Base-by-base conservation (phyloP, 1,140 invertebrate species). In the Apolygus lucorum region DNA sequence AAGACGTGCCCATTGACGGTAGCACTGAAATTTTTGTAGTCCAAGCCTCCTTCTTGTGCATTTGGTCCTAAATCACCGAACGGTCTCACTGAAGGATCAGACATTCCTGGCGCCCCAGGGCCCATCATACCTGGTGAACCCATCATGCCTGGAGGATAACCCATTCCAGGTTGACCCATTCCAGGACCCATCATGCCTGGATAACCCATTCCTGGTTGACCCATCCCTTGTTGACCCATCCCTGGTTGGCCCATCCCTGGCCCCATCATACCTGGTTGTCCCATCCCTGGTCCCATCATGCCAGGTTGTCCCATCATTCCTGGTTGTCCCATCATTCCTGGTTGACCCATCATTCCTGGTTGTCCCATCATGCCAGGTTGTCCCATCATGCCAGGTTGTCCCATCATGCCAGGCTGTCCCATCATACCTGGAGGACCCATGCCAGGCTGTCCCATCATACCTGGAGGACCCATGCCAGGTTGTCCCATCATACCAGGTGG, bases 1-100 rank as follows among this genome's bases (percentile, higher is more conserved):
- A 69, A 22, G 27, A 54, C 62, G 28, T 69, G 68, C 1, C 68
- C 68, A 28, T 69, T 69, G 13, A 69, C 29, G 28, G 62, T 54
- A 8, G 52, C 68, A 11, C 24, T 62, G 8, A 69, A 64, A 24
- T 69, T 54, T 49, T 69, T 63, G 25, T 64, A 69, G 42, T 69
- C 28, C 1, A 13, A 14, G 2, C 42, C 42, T 1, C 26, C 29
- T 25, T 49, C 28, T 11, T 29, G 11, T 52, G 34, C 28, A 24
- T 2, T n/a, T 24, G 27, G 11, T 13, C 66, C 28, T 21, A 4
- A 2, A 11, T 67, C 21, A 2, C 34, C 42, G 24, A 49, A 42
- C 4, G 42, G n/a, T 17, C 13, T 4, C 21, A 29, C 28, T 13
- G 22, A 13, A 4, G 17, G 17, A 17, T 42, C 34, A 8, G 4